Evolutionary conservation across 2,797 vertebrate species (phyloP).

Genomic region (Crocidura indochinensis): DNA sequence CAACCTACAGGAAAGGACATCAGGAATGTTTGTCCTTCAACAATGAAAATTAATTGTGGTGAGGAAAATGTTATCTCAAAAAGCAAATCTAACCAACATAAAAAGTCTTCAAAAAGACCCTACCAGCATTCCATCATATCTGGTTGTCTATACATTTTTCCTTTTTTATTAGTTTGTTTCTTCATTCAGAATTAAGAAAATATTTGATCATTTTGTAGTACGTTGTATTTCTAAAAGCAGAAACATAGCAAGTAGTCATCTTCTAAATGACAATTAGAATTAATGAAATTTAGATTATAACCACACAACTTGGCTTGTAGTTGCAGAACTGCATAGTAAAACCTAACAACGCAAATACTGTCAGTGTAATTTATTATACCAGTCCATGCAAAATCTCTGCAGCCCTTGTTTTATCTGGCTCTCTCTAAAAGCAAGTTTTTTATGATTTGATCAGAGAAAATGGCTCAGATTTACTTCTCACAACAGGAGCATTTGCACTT

Average conservation of each 20-base stretch:
- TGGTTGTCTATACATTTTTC: neutral
- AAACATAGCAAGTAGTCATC: conserved; percentile 76
- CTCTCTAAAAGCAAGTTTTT: conserved; percentile 61
- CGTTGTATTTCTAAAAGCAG: conserved; percentile 69
- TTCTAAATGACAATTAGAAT: conserved; percentile 83
- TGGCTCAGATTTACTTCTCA: conserved; percentile 68
- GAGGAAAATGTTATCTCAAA: neutral
- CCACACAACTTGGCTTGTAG: conserved; percentile 76
- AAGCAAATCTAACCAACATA: conserved; percentile 13
- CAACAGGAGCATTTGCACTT: conserved; percentile 32
- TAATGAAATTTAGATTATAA: conserved; percentile 83
- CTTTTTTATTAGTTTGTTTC: conserved; percentile 34
- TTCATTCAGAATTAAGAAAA: conserved; percentile 44
- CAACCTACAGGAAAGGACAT: neutral
- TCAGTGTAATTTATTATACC: conserved; percentile 74
- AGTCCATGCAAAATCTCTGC: conserved; percentile 14
- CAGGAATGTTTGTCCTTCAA: neutral
- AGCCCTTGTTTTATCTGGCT: conserved; percentile 51
- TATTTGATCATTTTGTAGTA: conserved; percentile 62
- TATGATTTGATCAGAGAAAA: conserved; percentile 67
- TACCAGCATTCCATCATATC: neutral
- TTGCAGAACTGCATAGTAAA: conserved; percentile 62
- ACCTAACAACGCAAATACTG: conserved; percentile 56
- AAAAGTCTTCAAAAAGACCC: conserved; percentile 22
- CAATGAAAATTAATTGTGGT: conserved; percentile 53